A percentile compares a stretch with the other conserved stretches of the same genome.
Conservation (phyloP, 2,888 invertebrate genomes). For the Melangyna quadrimaculata region DNA sequence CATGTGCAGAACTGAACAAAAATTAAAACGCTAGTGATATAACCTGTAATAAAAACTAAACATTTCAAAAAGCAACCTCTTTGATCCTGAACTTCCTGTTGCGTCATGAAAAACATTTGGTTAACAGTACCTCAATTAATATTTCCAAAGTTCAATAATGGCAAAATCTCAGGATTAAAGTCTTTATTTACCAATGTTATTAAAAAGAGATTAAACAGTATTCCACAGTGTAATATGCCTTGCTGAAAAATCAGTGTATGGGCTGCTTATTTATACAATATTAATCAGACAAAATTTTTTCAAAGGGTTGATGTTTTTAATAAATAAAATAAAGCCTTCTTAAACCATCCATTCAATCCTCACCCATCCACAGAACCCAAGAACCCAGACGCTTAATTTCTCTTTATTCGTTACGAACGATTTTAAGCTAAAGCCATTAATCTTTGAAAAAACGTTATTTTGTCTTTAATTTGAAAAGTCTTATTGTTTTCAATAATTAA, state of each 20-base stretch:
- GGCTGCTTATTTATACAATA: neutral
- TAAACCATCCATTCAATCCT: neutral
- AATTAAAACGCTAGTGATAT: too few relatives aligned
- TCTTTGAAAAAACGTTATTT: neutral
- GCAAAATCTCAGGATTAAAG: neutral
- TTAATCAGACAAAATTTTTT: neutral
- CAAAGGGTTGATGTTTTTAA: neutral
- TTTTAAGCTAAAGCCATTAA: slow-evolving; percentile 4
- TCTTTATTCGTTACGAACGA: neutral
- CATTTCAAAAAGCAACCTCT: neutral
- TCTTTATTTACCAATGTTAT: neutral
- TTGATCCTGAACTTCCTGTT: neutral
- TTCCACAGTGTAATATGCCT: neutral
- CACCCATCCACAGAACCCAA: neutral
- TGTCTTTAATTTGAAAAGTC: slow-evolving; percentile 1
- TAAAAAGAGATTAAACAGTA: neutral
- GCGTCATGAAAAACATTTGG: neutral
- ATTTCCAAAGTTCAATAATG: neutral
- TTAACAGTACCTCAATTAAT: neutral
- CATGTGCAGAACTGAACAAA: too few relatives aligned
- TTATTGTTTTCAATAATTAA: slow-evolving; percentile 6
- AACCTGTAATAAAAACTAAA: too few relatives aligned
- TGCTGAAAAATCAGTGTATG: neutral
- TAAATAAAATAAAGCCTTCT: neutral
- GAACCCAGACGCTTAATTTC: neutral